Evolutionary conservation across 2,797 vertebrate species (phyloP), one percentile per base, ranked within the genome.

Genomic region (Columba guinea): DNA sequence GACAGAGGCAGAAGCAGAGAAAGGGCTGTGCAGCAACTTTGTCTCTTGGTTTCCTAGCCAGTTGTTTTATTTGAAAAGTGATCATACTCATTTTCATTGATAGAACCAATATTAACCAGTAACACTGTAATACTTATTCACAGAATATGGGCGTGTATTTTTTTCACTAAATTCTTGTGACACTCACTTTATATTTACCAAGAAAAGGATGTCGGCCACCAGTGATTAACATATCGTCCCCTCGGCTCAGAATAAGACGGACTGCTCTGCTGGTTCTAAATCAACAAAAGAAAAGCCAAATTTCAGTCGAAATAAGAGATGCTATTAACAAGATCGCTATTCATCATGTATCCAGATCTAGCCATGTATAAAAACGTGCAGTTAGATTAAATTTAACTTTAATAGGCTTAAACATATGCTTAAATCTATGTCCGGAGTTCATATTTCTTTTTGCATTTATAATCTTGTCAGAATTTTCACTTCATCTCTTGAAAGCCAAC

Each of bases 221-320:
- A 5, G 98, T 98, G 90, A 99, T 98, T 95, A 99, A 85, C 98
- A 99, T 99, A 95, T 99, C 99, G 16, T 99, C 99, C 51, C 98
- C 98, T 68, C 98, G 98, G 84, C 99, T 98, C 93, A 99, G 97
- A 87, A 99, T 94, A 88, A 98, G 97, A 63, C 98, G 98, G 48
- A 99, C 97, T 1, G 99, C 96, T 20, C 70, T 98, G 75, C 93
- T 97, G 12, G 98, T 99, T 97, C 99, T 99, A 92, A 93, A 95
- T 56, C 23, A 92, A 86, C 16, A 74, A 64, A 27, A 75, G 27
- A 77, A 71, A 92, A 67, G 30, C 60, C 11, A 76, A 39, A 62
- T 20, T 84, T 62, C 60, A 79, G 59, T 70, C 44, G 60, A 59
- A 87, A 62, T 28, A 65, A 62, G 51, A 48, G 3, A 69, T 24